phyloP scores from a whole-genome alignment of 1,140 invertebrate species.

The Pseudomyrmex sp. region DNA sequence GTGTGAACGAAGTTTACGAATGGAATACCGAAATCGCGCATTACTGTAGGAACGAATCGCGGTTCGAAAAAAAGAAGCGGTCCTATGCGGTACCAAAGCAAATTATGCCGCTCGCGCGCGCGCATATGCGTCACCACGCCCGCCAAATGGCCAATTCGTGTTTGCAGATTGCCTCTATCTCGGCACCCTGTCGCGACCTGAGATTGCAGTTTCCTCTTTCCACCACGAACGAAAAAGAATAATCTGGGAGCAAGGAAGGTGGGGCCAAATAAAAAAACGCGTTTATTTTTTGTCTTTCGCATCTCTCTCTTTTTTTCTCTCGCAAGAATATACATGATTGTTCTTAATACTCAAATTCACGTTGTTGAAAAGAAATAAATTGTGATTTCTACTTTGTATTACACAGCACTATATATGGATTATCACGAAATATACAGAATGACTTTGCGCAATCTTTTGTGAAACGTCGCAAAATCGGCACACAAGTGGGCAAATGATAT shows the following conservation, averaged over 20 bases:
- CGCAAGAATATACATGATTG: neutral
- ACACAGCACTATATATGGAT: neutral
- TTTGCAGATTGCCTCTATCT: constrained; percentile 85
- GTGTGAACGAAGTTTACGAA: constrained; percentile 8
- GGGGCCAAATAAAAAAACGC: constrained; percentile 19
- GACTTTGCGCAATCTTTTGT: constrained; percentile 21
- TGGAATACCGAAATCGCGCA: constrained; percentile 32
- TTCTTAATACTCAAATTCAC: neutral
- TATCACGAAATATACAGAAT: neutral
- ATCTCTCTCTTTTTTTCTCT: neutral
- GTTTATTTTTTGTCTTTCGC: neutral
- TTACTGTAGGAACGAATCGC: constrained; percentile 62
- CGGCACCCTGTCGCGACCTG: constrained; percentile 80
- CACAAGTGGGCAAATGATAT: constrained; percentile 34
- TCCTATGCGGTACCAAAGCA: constrained; percentile 73
- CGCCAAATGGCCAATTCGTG: constrained; percentile 85
- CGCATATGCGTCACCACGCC: constrained; percentile 79
- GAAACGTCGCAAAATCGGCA: constrained; percentile 18
- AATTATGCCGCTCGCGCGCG: constrained; percentile 75
- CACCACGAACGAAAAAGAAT: constrained; percentile 62
- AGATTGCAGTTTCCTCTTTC: constrained; percentile 83
- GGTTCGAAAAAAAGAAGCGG: constrained; percentile 64
- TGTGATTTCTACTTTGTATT: neutral
- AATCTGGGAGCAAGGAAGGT: constrained; percentile 24
- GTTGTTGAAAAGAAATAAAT: constrained; percentile 1